Base-by-base conservation (phyloP, 2,888 invertebrate genomes). In the Stegophylla sp. region DNA sequence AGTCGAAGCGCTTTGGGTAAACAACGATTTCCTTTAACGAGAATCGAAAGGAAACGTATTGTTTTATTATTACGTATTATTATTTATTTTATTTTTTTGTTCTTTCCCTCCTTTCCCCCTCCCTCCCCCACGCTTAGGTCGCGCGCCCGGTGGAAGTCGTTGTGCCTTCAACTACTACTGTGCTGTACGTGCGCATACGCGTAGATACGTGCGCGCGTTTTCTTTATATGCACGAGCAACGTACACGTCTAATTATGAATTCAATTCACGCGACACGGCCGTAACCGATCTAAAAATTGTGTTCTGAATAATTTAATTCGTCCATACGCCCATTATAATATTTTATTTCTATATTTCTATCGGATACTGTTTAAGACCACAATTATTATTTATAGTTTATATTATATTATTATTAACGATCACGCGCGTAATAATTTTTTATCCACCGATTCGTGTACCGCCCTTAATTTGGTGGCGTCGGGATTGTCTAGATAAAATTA, bases 221-320 rank as follows among this genome's bases (percentile, higher is more conserved):
- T n/a, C n/a, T n/a, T n/a, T 51, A 17, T 17, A 51, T 17, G 17
- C 17, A 51, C 4, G 15, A 51, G 4, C 17, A 15, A 4, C 3
- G 3, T 17, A 51, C 17, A 34, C 34, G 7, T 28, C 48, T 48
- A 69, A 69, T 69, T 69, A 69, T 26, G 26, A 69, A 69, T 69
- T 23, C 69, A 26, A 2, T 28, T 12, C 69, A 69, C 69, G 69
- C 51, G 23, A 66, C 41, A 66, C 66, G 45, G 66, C n/a, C n/a
- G n/a, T 43, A 43, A 69, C 69, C 69, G 45, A 69, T 45, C 48
- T 45, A 15, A 69, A 69, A 45, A 69, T 69, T 69, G 48, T 48
- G 45, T 26, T 69, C 51, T 20, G 26, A 69, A 48, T n/a, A n/a
- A n/a, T 69, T 69, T 23, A 23, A 48, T 69, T n/a, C n/a, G n/a